Percentiles rank a stretch among this genome's conserved stretches.
These are phyloP conservation scores for Rhineura floridana DNA, from an alignment of 2,113 vertebrate genomes.

Conservation along the genomic window DNA sequence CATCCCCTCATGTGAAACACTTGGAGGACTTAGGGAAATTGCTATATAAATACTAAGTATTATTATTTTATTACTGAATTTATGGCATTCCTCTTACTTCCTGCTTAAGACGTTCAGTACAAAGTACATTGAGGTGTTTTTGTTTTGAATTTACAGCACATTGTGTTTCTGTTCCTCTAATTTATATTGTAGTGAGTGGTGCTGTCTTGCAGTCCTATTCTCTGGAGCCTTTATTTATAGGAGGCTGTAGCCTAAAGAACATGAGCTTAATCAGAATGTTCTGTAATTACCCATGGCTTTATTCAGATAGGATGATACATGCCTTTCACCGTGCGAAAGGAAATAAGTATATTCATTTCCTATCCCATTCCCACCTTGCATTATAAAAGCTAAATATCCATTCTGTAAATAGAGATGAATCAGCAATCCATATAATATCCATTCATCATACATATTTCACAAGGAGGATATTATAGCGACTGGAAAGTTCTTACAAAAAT, in stretches of 20 bases:
- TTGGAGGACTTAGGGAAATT: background rate
- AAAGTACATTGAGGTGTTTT: slow-evolving; percentile 44
- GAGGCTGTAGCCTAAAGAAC: slow-evolving; percentile 53
- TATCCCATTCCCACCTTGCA: slow-evolving; percentile 69
- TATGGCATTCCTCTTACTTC: slow-evolving; percentile 44
- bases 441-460: slow-evolving; percentile 88
- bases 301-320: slow-evolving; percentile 66
- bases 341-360: slow-evolving; percentile 76
- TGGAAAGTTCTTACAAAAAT: slow-evolving; percentile 84
- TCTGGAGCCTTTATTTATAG: slow-evolving; percentile 66
- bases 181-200: slow-evolving; percentile 20
- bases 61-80: background rate
- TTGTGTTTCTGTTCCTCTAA: slow-evolving; percentile 30
- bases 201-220: slow-evolving; percentile 45
- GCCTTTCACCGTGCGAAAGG: slow-evolving; percentile 55
- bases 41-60: background rate
- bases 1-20: slow-evolving; percentile 21
- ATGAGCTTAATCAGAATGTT: slow-evolving; percentile 68
- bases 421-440: slow-evolving; percentile 85
- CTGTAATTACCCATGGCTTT: slow-evolving; percentile 72
- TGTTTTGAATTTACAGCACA: slow-evolving; percentile 57
- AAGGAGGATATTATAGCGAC: slow-evolving; percentile 81
- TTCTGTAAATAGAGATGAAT: slow-evolving; percentile 83
- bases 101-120: slow-evolving; percentile 41
- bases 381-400: slow-evolving; percentile 79